Evolutionary conservation across 2,113 vertebrate species (phyloP), one percentile per base, ranked within the genome.

Genomic region (Casuarius casuarius): DNA sequence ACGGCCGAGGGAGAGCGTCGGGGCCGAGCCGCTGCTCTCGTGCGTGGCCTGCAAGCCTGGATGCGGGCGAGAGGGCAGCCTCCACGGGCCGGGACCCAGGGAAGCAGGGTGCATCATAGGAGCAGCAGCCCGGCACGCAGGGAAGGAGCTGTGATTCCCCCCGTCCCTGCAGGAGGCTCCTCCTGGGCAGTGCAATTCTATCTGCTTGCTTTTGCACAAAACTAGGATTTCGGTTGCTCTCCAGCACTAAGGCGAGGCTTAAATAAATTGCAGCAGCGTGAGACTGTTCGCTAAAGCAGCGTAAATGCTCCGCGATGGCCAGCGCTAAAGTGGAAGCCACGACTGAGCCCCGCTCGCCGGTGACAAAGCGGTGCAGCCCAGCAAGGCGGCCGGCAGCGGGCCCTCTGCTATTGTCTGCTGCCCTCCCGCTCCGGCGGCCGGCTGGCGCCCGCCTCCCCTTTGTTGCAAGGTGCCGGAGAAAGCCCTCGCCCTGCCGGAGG

Each of bases 351-450:
- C 6, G 49, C 21, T 4, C 20, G 49, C 20, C 8, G 21, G 49
- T 38, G 49, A 51, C 49, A 51, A 51, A 51, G 49, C 49, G 49
- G 49, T 51, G 51, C 51, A 23, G 49, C 49, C 49, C 38, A 22
- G 21, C 21, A 20, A 23, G 21, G 48, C 22, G 48, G 48, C 18
- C 9, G 51, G 38, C 38, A 8, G 38, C 38, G 8, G 38, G 7
- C 51, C 51, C 51, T 12, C 51, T 12, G 22, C 51, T 70, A 86
- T 94, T 95, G 92, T 95, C 91, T 81, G 12, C 85, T 78, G 49
- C 48, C 61, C 76, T 83, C 85, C 38, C 9, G 51, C 51, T 52
- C 51, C 51, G 23, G 23, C 51, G 22, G 25, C 51, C 22, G 23
- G 38, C 51, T 26, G 51, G 38, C 38, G 38, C 38, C 38, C 38